A percentile compares a stretch with the other conserved stretches of the same genome.
Evolutionary conservation across 1,140 invertebrate genomes (phyloP).

Genomic region (Zaprionus taronus): DNA sequence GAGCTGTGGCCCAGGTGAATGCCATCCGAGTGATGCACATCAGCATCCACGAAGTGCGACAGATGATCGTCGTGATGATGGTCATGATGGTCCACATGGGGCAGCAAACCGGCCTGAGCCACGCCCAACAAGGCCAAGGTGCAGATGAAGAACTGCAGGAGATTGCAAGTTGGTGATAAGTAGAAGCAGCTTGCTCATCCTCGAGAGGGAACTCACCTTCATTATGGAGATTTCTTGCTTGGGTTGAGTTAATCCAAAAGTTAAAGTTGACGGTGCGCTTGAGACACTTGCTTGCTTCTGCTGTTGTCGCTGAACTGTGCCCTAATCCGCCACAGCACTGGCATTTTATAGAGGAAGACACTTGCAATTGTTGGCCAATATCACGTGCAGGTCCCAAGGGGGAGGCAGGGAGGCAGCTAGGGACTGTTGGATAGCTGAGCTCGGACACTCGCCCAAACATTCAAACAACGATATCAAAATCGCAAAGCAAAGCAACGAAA

Average conservation of each 20-base stretch:
- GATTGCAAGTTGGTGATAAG: neutral
- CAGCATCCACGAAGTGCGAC: constrained; percentile 58
- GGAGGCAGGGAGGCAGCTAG: neutral
- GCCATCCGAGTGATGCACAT: constrained; percentile 69
- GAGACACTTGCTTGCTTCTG: constrained; percentile 43
- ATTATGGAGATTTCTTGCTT: constrained; percentile 80
- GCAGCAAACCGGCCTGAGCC: constrained; percentile 72
- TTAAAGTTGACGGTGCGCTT: constrained; percentile 42
- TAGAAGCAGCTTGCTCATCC: neutral
- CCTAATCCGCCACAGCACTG: constrained; percentile 23
- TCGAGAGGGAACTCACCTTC: constrained; percentile 58
- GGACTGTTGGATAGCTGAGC: neutral
- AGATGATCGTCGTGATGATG: constrained; percentile 58
- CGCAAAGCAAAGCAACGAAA: constrained; percentile 60
- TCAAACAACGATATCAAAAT: constrained; percentile 49
- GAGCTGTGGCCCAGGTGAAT: constrained; percentile 73
- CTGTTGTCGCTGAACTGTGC: constrained; percentile 72
- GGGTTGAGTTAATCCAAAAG: constrained; percentile 67
- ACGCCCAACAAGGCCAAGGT: constrained; percentile 69
- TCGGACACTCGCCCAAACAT: constrained; percentile 33
- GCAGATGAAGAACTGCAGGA: constrained; percentile 68
- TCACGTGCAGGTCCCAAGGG: constrained; percentile 30
- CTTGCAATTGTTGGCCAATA: constrained; percentile 55
- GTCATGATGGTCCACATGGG: constrained; percentile 61
- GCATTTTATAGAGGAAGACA: constrained; percentile 71